Conservation (phyloP, 64 coral and sea anemone genomes). For the Porites australiensis region DNA sequence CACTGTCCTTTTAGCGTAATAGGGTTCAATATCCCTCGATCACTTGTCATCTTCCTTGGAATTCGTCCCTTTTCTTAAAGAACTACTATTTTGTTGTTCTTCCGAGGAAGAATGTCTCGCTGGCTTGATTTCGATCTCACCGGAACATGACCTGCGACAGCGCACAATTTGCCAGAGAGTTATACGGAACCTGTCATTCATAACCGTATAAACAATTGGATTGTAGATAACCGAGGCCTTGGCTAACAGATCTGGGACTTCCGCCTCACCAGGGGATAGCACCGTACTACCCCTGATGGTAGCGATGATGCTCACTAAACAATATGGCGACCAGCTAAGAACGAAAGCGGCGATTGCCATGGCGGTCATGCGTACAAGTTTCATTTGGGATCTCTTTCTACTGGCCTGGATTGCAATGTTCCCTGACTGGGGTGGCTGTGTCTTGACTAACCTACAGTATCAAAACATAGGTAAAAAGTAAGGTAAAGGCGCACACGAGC, state of each 20-base stretch:
- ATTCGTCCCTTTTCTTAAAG: too few relatives aligned
- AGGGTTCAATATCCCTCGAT: too few relatives aligned
- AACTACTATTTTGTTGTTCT: too few relatives aligned
- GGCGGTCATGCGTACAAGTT: slow-evolving; percentile 48
- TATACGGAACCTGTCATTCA: slow-evolving; percentile 52
- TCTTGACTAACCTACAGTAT: slow-evolving; percentile 18
- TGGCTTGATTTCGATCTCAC: neutral
- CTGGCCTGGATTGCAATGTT: slow-evolving; percentile 16
- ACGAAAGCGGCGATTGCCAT: slow-evolving; percentile 53
- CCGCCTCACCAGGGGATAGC: slow-evolving; percentile 21
- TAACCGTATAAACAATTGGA: slow-evolving; percentile 59
- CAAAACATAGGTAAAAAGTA: neutral
- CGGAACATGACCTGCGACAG: neutral
- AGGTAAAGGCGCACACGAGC: too few relatives aligned
- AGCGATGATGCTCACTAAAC: slow-evolving; percentile 52
- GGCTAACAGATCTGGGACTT: slow-evolving; percentile 75
- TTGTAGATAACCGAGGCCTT: slow-evolving; percentile 85
- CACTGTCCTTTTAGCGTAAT: too few relatives aligned
- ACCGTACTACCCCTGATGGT: slow-evolving; percentile 23
- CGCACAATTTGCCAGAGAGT: neutral
- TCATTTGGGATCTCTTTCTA: slow-evolving; percentile 17
- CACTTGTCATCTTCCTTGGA: too few relatives aligned
- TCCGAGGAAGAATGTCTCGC: neutral
- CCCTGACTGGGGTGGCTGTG: neutral
- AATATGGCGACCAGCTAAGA: slow-evolving; percentile 87